Conservation (phyloP, 1,140 invertebrate genomes). For the Musca domestica region DNA sequence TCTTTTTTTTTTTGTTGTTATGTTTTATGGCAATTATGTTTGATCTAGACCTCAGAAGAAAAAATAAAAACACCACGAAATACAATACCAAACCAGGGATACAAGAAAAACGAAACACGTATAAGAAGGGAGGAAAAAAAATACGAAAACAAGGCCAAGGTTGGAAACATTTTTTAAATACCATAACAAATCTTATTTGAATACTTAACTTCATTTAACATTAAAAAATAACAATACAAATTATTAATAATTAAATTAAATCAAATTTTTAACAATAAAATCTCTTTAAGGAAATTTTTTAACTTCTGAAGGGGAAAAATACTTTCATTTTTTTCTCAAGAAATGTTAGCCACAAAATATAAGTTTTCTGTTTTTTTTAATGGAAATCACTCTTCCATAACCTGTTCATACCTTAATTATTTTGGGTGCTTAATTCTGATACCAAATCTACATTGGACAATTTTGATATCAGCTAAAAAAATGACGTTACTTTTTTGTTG, state of each 20-base stretch:
- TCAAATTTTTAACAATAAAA: too few relatives aligned
- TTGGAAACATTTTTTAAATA: not conserved
- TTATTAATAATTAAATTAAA: not conserved
- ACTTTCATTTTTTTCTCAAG: not conserved
- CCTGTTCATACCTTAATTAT: not conserved
- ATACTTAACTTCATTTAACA: not conserved
- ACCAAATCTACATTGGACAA: constrained; percentile 53
- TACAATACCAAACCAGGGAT: too few relatives aligned
- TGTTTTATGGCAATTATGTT: not conserved
- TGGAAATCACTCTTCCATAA: not conserved
- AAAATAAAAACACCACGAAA: too few relatives aligned
- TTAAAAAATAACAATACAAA: not conserved
- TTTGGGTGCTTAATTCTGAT: constrained; percentile 41
- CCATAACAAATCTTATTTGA: not conserved
- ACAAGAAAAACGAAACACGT: too few relatives aligned
- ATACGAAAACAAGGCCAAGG: too few relatives aligned
- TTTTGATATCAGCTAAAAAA: constrained; percentile 55
- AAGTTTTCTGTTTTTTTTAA: not conserved
- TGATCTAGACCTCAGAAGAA: constrained; percentile 6
- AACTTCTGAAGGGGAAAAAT: too few relatives aligned
- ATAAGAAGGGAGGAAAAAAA: too few relatives aligned
- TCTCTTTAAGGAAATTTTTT: too few relatives aligned
- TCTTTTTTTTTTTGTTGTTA: not conserved
- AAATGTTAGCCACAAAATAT: constrained; percentile 21
- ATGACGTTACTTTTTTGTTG: constrained; percentile 51